phyloP scores from a whole-genome alignment of 2,797 vertebrate genomes.

The Spondyliosoma cantharus region DNA sequence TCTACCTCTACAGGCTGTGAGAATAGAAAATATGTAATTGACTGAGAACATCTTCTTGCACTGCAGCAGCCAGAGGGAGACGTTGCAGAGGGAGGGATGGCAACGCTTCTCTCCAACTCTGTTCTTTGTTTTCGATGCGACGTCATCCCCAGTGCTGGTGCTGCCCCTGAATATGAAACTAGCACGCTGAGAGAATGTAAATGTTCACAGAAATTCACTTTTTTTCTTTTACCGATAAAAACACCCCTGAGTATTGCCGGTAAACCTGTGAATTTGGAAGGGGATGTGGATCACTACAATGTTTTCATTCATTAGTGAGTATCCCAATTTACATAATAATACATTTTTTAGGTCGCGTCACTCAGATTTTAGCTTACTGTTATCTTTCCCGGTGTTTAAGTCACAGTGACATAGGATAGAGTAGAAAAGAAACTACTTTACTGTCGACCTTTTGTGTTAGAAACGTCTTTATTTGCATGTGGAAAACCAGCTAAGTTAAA shows the following conservation, averaged over 20 bases:
- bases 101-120: conserved; percentile 24
- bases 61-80: conserved; percentile 45
- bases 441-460: too few species aligned
- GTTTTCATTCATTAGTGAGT: not conserved
- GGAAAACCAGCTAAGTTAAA: too few species aligned
- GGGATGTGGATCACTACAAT: not conserved
- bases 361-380: not conserved
- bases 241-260: not conserved
- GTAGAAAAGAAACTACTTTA: too few species aligned
- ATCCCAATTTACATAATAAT: not conserved
- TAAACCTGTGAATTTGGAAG: not conserved
- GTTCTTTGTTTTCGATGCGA: conserved; percentile 58
- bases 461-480: too few species aligned
- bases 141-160: conserved; percentile 40
- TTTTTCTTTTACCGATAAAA: not conserved
- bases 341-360: not conserved
- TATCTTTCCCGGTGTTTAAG: too few species aligned
- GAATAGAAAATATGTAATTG: conserved; percentile 44
- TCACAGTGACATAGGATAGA: too few species aligned
- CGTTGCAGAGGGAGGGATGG: conserved; percentile 18
- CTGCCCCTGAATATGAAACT: conserved; percentile 51
- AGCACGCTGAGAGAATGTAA: conserved; percentile 26
- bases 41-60: conserved; percentile 45
- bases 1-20: conserved; percentile 20
- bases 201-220: conserved; percentile 15